Evolutionary conservation across 2,113 vertebrate genomes (phyloP).

Genomic region (Oxyruncus cristatus): DNA sequence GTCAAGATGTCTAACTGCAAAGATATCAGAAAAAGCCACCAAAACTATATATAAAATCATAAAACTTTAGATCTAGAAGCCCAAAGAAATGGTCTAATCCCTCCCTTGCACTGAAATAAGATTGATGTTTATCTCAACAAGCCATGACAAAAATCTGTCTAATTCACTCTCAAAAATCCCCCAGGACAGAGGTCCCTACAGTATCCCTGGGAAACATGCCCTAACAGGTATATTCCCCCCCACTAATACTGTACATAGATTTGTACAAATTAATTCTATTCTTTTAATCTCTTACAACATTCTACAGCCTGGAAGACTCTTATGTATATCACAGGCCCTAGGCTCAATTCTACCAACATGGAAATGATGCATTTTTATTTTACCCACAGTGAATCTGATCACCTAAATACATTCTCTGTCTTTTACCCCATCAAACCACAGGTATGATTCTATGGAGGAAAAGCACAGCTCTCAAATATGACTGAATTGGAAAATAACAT

Average conservation of each 20-base stretch:
- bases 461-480: background rate
- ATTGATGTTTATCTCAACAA: background rate
- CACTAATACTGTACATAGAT: background rate
- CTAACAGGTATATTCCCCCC: background rate
- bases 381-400: background rate
- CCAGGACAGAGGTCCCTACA: background rate
- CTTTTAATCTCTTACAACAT: background rate
- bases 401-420: background rate
- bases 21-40: background rate
- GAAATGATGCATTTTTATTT: background rate
- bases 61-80: background rate
- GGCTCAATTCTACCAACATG: background rate
- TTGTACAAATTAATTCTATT: background rate
- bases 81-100: background rate
- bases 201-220: background rate
- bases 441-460: background rate
- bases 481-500: background rate
- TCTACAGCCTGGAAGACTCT: background rate
- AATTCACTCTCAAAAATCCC: background rate
- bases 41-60: background rate
- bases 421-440: background rate
- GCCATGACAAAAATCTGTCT: background rate
- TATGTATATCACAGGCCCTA: background rate
- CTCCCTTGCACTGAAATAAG: background rate
- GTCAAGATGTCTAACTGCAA: background rate